phyloP scores from a whole-genome alignment of 1,140 invertebrate genomes.

The Belonocnema kinseyi region DNA sequence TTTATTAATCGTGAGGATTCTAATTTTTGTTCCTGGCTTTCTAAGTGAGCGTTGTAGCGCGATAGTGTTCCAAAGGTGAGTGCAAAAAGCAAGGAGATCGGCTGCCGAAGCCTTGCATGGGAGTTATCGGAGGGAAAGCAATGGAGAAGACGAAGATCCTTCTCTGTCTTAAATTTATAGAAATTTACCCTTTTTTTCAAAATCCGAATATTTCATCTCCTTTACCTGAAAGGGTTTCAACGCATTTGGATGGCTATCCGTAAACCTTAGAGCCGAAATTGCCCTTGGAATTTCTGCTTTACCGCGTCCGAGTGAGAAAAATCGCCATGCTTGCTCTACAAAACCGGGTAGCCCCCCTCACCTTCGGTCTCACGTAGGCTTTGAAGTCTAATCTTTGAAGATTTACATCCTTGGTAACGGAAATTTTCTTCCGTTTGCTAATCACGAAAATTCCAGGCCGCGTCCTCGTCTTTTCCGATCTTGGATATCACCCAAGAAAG shows the following conservation, averaged over 20 bases:
- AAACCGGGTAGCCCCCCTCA: slow-evolving; percentile 54
- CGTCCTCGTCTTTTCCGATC: neutral
- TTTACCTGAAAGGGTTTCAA: slow-evolving; percentile 38
- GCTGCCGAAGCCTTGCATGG: slow-evolving; percentile 11
- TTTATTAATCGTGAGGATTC: slow-evolving; percentile 44
- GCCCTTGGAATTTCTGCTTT: slow-evolving; percentile 15
- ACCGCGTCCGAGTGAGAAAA: slow-evolving; percentile 51
- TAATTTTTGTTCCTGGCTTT: slow-evolving; percentile 37
- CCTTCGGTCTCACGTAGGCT: slow-evolving; percentile 38
- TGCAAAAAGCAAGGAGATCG: slow-evolving; percentile 18
- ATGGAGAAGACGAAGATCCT: slow-evolving; percentile 26
- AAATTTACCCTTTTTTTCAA: slow-evolving; percentile 37
- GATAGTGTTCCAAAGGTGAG: slow-evolving; percentile 39
- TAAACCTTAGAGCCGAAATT: neutral
- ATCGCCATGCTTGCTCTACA: slow-evolving; percentile 65
- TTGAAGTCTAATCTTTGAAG: neutral
- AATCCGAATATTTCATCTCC: slow-evolving; percentile 34
- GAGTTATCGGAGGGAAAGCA: slow-evolving; percentile 32
- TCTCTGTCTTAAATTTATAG: slow-evolving; percentile 32
- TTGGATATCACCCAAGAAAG: no score
- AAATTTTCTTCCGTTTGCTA: slow-evolving; percentile 20
- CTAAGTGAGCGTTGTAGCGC: slow-evolving; percentile 38
- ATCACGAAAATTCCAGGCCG: neutral
- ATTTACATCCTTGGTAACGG: neutral
- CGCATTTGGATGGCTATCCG: slow-evolving; percentile 20